phyloP scores from a whole-genome alignment of 2,888 invertebrate genomes.

The Papilio gigon region DNA sequence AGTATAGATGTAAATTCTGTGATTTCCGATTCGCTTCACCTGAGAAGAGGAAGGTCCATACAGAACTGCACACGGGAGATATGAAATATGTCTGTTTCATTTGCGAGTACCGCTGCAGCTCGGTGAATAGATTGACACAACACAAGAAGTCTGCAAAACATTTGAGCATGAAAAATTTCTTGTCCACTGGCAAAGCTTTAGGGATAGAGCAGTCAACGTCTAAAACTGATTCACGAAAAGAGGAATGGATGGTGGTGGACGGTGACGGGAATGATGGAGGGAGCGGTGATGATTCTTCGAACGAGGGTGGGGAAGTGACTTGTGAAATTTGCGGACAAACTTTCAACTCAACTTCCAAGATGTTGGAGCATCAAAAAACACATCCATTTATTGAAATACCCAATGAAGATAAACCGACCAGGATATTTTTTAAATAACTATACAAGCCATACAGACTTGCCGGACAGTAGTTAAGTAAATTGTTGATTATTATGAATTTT shows the following conservation, averaged over 20 bases:
- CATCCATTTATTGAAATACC: constrained; percentile 79
- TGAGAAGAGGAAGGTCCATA: constrained; percentile 69
- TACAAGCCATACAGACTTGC: constrained; percentile 51
- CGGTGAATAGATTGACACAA: constrained; percentile 68
- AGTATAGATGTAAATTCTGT: constrained; percentile 75
- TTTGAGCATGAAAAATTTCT: constrained; percentile 69
- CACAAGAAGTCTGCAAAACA: constrained; percentile 73
- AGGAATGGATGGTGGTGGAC: constrained; percentile 58
- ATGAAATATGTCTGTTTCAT: constrained; percentile 79
- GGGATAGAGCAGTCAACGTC: constrained; percentile 54
- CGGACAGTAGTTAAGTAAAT: constrained; percentile 36
- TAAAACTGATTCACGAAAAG: constrained; percentile 47
- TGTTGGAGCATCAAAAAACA: constrained; percentile 74
- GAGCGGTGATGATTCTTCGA: constrained; percentile 44
- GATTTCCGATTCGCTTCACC: constrained; percentile 75
- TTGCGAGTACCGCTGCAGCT: constrained; percentile 76
- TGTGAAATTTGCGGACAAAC: constrained; percentile 77
- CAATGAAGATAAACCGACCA: constrained; percentile 75
- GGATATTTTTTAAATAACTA: constrained; percentile 77
- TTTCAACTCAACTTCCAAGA: constrained; percentile 62
- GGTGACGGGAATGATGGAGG: constrained; percentile 47
- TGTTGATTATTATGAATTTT: constrained; percentile 38
- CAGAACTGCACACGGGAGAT: constrained; percentile 74
- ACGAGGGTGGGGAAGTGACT: constrained; percentile 48
- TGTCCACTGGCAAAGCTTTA: constrained; percentile 65